These are phyloP conservation scores for Lacerta bilineata DNA, from an alignment of 2,797 vertebrate species.

Conservation along the genomic window DNA sequence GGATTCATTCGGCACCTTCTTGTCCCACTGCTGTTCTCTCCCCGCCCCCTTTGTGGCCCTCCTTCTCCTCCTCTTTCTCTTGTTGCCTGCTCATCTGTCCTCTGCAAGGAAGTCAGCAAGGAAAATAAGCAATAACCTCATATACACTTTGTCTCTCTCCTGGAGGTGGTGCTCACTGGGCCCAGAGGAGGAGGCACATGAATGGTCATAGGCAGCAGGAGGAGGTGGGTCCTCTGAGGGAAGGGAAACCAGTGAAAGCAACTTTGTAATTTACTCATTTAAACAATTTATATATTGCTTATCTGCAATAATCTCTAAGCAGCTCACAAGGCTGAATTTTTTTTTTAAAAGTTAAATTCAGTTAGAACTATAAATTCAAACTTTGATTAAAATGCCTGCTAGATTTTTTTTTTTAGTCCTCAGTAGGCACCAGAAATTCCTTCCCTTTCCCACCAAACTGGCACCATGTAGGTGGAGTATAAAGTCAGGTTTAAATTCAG, in stretches of 20 bases:
- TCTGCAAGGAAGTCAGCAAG: not conserved
- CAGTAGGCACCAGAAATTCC: not conserved
- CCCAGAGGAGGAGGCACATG: not conserved
- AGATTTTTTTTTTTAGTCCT: too few species aligned
- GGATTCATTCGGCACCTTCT: too few species aligned
- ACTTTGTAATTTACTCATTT: too few species aligned
- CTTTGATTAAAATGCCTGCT: too few species aligned
- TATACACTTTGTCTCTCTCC: not conserved
- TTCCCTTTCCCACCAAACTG: not conserved
- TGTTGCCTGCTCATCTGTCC: not conserved
- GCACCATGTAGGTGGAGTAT: not conserved
- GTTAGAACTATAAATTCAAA: too few species aligned
- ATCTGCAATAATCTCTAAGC: too few species aligned
- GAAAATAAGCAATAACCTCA: not conserved
- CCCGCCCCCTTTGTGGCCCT: too few species aligned
- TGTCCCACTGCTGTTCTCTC: too few species aligned
- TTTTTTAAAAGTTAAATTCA: too few species aligned
- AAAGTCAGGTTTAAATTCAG: conserved; percentile 1
- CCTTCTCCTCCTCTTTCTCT: not conserved
- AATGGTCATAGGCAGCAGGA: not conserved
- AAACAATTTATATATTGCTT: too few species aligned
- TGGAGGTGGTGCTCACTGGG: not conserved
- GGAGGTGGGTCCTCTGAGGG: too few species aligned
- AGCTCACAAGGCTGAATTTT: too few species aligned
- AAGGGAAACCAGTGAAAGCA: not conserved